Evolutionary conservation across 2,888 invertebrate genomes (phyloP).

Genomic region (Polydrusus tereticollis): DNA sequence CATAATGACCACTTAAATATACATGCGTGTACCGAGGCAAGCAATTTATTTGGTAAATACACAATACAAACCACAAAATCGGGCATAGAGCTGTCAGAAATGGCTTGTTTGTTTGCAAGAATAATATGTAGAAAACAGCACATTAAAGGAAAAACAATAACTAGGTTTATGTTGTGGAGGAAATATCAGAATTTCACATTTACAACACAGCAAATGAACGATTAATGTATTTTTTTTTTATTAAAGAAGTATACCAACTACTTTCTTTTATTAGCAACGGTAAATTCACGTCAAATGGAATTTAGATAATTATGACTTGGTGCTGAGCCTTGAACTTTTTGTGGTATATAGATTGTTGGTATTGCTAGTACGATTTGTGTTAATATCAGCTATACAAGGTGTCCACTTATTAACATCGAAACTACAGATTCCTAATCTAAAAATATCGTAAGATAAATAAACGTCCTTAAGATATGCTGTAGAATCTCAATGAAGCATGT

Average conservation of each 20-base stretch:
- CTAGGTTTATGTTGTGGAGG: slow-evolving; percentile 7
- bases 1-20: slow-evolving; percentile 62
- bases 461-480: no score
- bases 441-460: no score
- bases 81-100: slow-evolving; percentile 51
- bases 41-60: slow-evolving; percentile 61
- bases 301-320: no score
- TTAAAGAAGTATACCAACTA: not conserved
- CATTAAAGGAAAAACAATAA: slow-evolving; percentile 27
- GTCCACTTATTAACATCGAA: no score
- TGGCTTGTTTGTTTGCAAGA: slow-evolving; percentile 34
- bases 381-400: no score
- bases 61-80: slow-evolving; percentile 60
- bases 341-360: no score
- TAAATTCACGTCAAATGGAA: no score
- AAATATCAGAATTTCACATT: not conserved
- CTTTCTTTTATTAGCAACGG: no score
- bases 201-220: not conserved
- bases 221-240: not conserved
- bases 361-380: no score
- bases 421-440: no score
- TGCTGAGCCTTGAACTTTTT: no score
- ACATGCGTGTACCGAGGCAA: slow-evolving; percentile 58
- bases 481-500: no score
- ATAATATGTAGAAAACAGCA: slow-evolving; percentile 37